phyloP scores from a whole-genome alignment of 2,113 vertebrate species.

The Nannobrachium achirus region DNA sequence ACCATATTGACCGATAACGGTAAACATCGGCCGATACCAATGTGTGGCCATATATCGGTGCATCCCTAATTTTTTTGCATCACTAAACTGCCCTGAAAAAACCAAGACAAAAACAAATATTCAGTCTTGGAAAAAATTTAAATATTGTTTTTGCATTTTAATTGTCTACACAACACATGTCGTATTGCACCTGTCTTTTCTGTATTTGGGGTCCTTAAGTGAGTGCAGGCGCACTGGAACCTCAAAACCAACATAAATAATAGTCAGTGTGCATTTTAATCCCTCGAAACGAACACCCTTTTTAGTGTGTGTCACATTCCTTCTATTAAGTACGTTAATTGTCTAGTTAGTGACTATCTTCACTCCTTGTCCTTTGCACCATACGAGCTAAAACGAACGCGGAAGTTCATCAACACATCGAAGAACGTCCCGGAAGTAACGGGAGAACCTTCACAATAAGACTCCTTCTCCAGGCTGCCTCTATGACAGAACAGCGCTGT shows the following conservation, averaged over 20 bases:
- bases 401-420: conserved; percentile 5
- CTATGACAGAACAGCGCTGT: background rate
- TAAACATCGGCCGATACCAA: no score
- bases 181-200: conserved; percentile 30
- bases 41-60: no score
- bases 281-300: background rate
- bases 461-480: conserved; percentile 15
- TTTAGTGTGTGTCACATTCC: background rate
- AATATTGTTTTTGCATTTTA: conserved; percentile 43
- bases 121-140: conserved; percentile 17
- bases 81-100: conserved; percentile 34
- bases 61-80: conserved; percentile 35
- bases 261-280: background rate
- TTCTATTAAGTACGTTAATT: background rate
- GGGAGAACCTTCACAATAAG: conserved; percentile 1
- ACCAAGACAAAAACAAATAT: conserved; percentile 21
- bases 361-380: background rate
- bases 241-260: background rate
- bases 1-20: no score
- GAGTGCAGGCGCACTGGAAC: conserved; percentile 15
- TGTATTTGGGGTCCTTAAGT: conserved; percentile 36
- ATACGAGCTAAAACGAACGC: background rate
- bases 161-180: conserved; percentile 24
- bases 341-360: background rate
- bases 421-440: conserved; percentile 12